These are phyloP conservation scores for Grammatotria lemairii DNA, from an alignment of 2,113 vertebrate species.

Conservation along the genomic window DNA sequence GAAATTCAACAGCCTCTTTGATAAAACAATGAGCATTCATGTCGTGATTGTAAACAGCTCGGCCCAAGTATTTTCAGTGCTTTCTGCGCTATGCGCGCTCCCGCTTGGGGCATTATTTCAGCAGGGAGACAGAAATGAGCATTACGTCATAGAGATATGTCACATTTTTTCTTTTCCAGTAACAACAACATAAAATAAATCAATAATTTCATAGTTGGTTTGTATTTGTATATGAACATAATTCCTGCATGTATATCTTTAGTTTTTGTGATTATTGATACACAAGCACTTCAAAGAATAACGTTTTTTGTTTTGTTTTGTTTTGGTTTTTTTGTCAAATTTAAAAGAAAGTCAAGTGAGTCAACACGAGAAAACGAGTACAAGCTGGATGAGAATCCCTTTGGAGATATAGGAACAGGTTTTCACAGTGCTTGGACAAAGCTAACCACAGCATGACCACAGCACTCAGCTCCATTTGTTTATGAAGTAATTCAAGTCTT, in stretches of 20 bases:
- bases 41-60: neutral
- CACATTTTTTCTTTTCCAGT: neutral
- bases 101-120: neutral
- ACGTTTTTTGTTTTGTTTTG: neutral
- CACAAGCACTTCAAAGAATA: accelerated
- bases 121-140: neutral
- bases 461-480: neutral
- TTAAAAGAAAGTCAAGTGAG: neutral
- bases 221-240: neutral
- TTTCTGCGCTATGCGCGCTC: neutral
- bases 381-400: accelerated
- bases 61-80: neutral
- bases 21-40: neutral
- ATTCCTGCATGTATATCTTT: neutral
- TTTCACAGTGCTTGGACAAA: neutral
- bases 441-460: neutral
- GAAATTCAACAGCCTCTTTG: neutral
- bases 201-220: neutral
- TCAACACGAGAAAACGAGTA: neutral
- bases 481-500: neutral
- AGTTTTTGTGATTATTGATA: neutral
- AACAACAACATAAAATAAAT: neutral
- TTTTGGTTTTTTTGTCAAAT: neutral
- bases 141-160: neutral
- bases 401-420: neutral